Base-by-base conservation (phyloP, 2,797 vertebrate species). In the Erpetoichthys calabaricus region DNA sequence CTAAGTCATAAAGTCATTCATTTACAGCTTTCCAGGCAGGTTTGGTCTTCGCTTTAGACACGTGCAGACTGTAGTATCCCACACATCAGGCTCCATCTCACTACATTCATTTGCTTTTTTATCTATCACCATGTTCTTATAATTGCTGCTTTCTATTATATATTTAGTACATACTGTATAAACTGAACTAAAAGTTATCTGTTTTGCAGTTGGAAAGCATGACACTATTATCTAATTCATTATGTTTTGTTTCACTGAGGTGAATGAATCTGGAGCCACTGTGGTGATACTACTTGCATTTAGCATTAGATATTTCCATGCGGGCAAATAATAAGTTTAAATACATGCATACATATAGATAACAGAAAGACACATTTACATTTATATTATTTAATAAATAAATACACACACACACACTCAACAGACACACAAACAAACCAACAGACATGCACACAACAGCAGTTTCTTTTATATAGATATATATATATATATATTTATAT, bases 221-320 rank as follows among this genome's bases (percentile, higher is more conserved):
- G 25, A 25, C 25, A 25, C 25, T 25, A 25, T 25, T 25, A 25
- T 25, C 25, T 25, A 25, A 25, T 25, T 25, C 25, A 25, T 25
- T 25, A 25, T 25, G 25, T 25, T 25, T 25, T 25, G 25, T 25
- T 25, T 25, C 67, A 64, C 76, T 68, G 72, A 78, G 79, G 75
- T 81, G 76, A 78, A 56, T 68, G 60, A 67, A 75, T 72, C 73
- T 82, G 73, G 82, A 25, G 25, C 25, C 83, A 85, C 85, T 83
- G 70, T 75, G 80, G 84, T 83, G 78, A 81, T 84, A 84, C 84
- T 85, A 82, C 82, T 84, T 75, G 63, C 72, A 76, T 72, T 70
- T 76, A 76, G 77, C 71, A 81, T 72, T 74, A 65, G 61, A 73
- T 80, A 84, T 83, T 80, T 80, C 80, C 66, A 58, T 4, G 76